Evolutionary conservation across 2,113 vertebrate genomes (phyloP).

Genomic region (Protobothrops mucrosquamatus): DNA sequence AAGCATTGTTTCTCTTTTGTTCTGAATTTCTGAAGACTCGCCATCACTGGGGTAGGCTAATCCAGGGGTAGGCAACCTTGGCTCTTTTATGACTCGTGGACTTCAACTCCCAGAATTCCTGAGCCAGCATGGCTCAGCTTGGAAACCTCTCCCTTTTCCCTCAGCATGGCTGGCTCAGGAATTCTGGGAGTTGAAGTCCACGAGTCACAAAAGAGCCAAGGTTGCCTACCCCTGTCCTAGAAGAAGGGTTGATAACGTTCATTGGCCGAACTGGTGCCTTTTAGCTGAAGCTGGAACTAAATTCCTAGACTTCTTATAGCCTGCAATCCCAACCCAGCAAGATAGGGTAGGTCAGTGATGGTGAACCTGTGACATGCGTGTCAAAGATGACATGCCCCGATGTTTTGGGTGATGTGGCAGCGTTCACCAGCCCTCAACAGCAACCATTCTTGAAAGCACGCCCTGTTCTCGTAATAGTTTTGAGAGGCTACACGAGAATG

Average conservation of each 20-base stretch:
- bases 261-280: neutral
- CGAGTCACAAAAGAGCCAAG: too few relatives aligned
- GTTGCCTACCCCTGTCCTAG: too few relatives aligned
- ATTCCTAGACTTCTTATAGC: neutral
- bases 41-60: too few relatives aligned
- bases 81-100: too few relatives aligned
- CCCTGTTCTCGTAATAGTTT: neutral
- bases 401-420: neutral
- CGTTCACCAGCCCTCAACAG: neutral
- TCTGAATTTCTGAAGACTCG: too few relatives aligned
- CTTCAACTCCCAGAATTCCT: too few relatives aligned
- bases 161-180: too few relatives aligned
- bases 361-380: neutral
- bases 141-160: too few relatives aligned
- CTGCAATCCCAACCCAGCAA: neutral
- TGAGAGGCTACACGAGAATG: neutral
- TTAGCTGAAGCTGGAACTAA: neutral
- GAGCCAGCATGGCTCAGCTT: too few relatives aligned
- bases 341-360: neutral
- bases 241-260: neutral
- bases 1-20: too few relatives aligned
- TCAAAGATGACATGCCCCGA: neutral
- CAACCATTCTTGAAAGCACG: neutral
- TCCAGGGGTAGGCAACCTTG: too few relatives aligned
- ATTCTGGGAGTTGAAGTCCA: too few relatives aligned